phyloP scores from a whole-genome alignment of 30 jellyfish, hydroid and myxozoan genomes.

The Hydra vulgaris region DNA sequence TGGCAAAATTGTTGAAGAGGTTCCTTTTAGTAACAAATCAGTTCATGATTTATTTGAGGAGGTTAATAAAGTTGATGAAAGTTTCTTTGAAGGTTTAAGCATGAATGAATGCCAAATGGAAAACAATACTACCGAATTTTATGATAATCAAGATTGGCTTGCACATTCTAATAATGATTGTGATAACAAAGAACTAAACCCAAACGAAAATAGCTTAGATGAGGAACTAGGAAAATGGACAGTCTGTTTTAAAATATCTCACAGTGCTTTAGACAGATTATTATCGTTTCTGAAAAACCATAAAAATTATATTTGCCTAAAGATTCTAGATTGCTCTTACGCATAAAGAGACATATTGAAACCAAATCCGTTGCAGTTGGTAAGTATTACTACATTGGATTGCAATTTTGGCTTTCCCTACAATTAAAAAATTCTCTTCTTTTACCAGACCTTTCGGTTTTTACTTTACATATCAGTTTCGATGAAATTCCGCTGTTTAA shows the following conservation, averaged over 20 bases:
- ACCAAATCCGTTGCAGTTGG: neutral
- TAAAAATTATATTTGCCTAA: neutral
- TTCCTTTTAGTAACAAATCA: too few species aligned
- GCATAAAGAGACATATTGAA: slow-evolving; percentile 2
- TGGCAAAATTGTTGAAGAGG: too few species aligned
- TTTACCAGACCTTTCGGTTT: neutral
- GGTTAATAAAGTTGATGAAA: neutral
- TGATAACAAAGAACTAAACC: neutral
- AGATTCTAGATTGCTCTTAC: slow-evolving; percentile 20
- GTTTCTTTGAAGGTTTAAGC: neutral
- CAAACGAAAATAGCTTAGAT: neutral
- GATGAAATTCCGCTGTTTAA: slow-evolving; percentile 19
- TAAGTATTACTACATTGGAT: neutral
- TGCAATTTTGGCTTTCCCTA: neutral
- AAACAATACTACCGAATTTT: neutral
- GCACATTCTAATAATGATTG: neutral
- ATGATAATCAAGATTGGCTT: neutral
- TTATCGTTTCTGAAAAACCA: neutral
- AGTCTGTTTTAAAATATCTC: neutral
- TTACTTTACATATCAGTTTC: neutral
- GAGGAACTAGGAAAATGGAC: neutral
- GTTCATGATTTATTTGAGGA: too few species aligned
- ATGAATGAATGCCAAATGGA: neutral
- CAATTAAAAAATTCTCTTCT: slow-evolving; percentile 1
- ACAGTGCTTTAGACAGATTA: neutral